Base-by-base conservation (phyloP, 2,113 vertebrate species). In the Pachyramphus minor region DNA sequence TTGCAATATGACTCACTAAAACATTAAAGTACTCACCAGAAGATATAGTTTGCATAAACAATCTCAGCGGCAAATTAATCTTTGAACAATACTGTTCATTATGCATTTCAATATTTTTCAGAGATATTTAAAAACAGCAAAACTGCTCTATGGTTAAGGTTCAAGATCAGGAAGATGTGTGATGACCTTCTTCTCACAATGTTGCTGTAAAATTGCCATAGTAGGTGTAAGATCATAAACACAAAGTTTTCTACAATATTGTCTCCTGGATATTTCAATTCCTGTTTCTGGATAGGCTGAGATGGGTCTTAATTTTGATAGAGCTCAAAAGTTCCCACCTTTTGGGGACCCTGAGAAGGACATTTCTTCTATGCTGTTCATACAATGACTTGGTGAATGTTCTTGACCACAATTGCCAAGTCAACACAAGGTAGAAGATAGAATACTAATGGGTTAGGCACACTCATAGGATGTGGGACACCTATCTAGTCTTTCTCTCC, bases 1-100 rank as follows among this genome's bases (percentile, higher is more conserved):
- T 96, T 95, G 92, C 95, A 69, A 53, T 90, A 96, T 97, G 91
- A 89, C 62, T 95, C 94, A 86, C 81, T 90, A 80, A 84, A 94
- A 94, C 82, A 90, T 95, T 93, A 77, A 96, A 90, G 69, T 93
- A 87, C 93, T 96, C 62, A 19, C 75, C 84, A 89, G 89, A 96
- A 97, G 77, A 95, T 95, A 94, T 4, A 85, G 91, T 94, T 94
- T 96, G 87, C 93, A 94, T 91, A 96, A 96, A 89, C 56, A 49
- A 93, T 92, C 93, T 95, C 50, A 79, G 50, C 75, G 42, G 80
- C 62, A 97, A 94, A 93, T 92, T 95, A 56, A 86, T 96, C 87
- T 89, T 95, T 84, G 90, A 95, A 90, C 90, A 95, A 93, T 91
- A 84, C 45, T 87, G 69, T 44, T 50, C 69, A 80, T 84, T 66